Base-by-base conservation (phyloP, 2,113 vertebrate genomes). In the Nestor notabilis region DNA sequence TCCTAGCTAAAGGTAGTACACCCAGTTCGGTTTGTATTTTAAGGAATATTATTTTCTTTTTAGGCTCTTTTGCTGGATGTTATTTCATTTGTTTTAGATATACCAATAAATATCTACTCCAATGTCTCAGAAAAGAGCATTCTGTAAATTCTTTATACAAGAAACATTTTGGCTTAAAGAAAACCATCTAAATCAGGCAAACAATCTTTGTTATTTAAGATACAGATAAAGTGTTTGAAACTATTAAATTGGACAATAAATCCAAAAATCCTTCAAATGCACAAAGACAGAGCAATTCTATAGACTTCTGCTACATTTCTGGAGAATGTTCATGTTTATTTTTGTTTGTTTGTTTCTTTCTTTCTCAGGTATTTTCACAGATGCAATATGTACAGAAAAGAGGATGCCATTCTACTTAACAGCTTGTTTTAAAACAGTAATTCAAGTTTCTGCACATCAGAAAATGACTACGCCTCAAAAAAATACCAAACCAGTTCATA, bases 351-450 rank as follows among this genome's bases (percentile, higher is more conserved):
- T 95, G 69, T 60, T 58, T n/a, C 20, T 58, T 61, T 61, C 35
- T 83, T 72, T 79, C 49, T 95, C 66, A 75, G 27, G 44, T 94
- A 47, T 96, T 93, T 89, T 94, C 77, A 96, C 78, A 56, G 47
- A 77, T 90, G 37, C 79, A 90, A 52, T 97, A 97, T 90, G 71
- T 97, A 97, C 94, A 97, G 91, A 88, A 94, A 83, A 90, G 72
- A 96, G 83, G 97, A 87, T 66, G 83, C 28, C 77, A 79, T 50
- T 88, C 85, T 65, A 94, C 10, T 83, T 86, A 91, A 83, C 56
- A 94, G n/a, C 71, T 89, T 93, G 83, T 90, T 97, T 95, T 60
- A 82, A 92, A 97, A 95, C 35, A 91, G n/a, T 77, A 97, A 95
- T 94, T 95, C 84, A 96, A 96, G 66, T 90, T 90, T 77, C 52